Base-by-base conservation (phyloP, 2,888 invertebrate genomes). In the Aricia artaxerxes region DNA sequence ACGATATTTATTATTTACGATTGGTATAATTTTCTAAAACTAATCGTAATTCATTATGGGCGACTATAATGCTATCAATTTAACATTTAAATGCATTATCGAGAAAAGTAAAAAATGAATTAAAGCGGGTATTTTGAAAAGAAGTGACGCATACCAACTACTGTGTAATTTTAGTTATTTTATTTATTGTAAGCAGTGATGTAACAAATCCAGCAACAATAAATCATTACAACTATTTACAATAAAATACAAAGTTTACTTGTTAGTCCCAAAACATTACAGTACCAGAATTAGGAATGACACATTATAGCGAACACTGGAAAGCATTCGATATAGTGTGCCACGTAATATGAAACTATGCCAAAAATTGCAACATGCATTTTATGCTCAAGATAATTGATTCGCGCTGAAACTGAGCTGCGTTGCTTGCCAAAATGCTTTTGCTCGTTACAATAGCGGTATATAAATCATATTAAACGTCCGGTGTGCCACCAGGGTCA, bases 281-380 rank as follows among this genome's bases (percentile, higher is more conserved):
- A 69, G 24, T 31, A 13, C 69, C 35, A 69, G 69, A 38, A 69
- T 69, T 69, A 69, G 69, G 35, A 5, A 69, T 69, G 69, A 69
- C 69, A 69, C 35, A 13, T 31, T 35, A 69, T 13, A 69, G 35
- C 24, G 73, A 73, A 44, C n/a, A 0, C 57, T 57, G 57, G 57
- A 57, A 57, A 57, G 44, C 73, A 44, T 69, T 69, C 13, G 57
- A 57, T 57, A 57, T 9, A 44, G 72, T 24, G 31, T 31, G 76
- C 81, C 81, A 76, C 82, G 82, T 80, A 83, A 83, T 82, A 80
- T 83, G 83, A 82, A 82, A 61, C 60, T 61, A 13, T 9, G 83
- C 83, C 83, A 83, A 82, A 83, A 82, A 77, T 82, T 82, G 79
- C 80, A 77, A 79, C 80, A 82, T 81, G 81, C 80, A 81, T 79